Evolutionary conservation across 2,113 vertebrate species (phyloP).

Genomic region (Nyctibius bracteatus): DNA sequence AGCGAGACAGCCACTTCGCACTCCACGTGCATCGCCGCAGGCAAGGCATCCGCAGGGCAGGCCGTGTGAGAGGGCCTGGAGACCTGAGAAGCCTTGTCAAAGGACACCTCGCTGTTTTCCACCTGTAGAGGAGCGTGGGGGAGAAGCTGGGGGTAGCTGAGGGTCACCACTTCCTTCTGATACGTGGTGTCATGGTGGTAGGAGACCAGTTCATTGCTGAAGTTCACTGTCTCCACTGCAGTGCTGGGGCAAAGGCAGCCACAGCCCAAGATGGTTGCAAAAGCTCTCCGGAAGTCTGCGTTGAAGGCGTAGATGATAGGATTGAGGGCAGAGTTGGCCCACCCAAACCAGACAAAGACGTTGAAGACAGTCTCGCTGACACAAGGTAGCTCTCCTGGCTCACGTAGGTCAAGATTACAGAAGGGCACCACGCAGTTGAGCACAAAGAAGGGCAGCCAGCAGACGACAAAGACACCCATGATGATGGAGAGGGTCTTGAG

Average conservation of each 20-base stretch:
- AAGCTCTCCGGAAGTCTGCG: conserved; percentile 75
- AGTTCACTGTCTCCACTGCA: conserved; percentile 66
- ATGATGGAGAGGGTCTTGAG: conserved; percentile 82
- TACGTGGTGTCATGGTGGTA: conserved; percentile 72
- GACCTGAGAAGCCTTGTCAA: not conserved
- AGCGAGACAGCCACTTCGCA: not conserved
- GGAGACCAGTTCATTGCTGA: conserved; percentile 78
- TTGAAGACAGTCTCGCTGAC: conserved; percentile 74
- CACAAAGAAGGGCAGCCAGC: conserved; percentile 84
- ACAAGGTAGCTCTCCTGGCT: conserved; percentile 39
- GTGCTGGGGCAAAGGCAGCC: conserved; percentile 56
- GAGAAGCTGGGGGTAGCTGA: not conserved
- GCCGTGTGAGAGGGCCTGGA: fast-evolving
- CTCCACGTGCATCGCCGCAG: not conserved
- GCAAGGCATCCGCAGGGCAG: not conserved
- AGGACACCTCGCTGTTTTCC: not conserved
- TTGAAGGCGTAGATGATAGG: conserved; percentile 82
- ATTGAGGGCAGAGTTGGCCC: conserved; percentile 83
- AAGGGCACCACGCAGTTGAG: conserved; percentile 82
- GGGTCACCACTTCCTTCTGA: conserved; percentile 58
- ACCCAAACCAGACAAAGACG: conserved; percentile 81
- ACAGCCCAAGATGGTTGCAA: conserved; percentile 75
- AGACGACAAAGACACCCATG: conserved; percentile 82
- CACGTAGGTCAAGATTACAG: not conserved
- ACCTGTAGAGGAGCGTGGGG: not conserved